phyloP scores from a whole-genome alignment of 1,140 invertebrate genomes.

The Carposina sasakii region DNA sequence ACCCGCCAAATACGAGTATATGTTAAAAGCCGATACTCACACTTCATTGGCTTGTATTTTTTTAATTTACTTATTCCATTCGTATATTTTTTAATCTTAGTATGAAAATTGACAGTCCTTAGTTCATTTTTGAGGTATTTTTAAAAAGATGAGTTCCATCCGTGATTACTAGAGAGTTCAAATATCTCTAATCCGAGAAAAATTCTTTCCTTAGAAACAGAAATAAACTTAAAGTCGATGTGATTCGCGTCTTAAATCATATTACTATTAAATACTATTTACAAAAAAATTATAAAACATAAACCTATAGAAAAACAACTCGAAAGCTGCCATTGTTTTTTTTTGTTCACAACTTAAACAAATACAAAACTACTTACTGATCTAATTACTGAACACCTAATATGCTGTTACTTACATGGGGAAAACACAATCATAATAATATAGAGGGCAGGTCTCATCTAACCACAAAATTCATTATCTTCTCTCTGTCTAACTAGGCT shows the following conservation, averaged over 20 bases:
- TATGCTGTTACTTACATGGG: no score
- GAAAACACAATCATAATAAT: no score
- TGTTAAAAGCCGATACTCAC: no score
- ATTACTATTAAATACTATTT: constrained; percentile 25
- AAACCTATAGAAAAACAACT: constrained; percentile 40
- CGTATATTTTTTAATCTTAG: neutral
- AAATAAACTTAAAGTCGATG: constrained; percentile 24
- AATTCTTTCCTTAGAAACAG: no score
- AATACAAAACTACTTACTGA: no score
- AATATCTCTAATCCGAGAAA: neutral
- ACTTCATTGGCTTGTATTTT: no score
- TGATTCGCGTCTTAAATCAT: constrained; percentile 34
- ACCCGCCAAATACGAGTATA: no score
- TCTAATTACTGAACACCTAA: no score
- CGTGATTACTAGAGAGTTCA: neutral
- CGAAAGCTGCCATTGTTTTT: constrained; percentile 36
- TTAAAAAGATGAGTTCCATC: neutral
- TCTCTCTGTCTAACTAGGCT: no score
- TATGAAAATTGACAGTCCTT: neutral
- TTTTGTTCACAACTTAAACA: constrained; percentile 15
- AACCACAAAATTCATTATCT: no score
- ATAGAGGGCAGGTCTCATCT: no score
- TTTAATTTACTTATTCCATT: no score
- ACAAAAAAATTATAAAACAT: constrained; percentile 26
- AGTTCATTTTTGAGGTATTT: neutral